These are phyloP conservation scores for Odontophorus gujanensis DNA, from an alignment of 2,113 vertebrate species.

Conservation along the genomic window DNA sequence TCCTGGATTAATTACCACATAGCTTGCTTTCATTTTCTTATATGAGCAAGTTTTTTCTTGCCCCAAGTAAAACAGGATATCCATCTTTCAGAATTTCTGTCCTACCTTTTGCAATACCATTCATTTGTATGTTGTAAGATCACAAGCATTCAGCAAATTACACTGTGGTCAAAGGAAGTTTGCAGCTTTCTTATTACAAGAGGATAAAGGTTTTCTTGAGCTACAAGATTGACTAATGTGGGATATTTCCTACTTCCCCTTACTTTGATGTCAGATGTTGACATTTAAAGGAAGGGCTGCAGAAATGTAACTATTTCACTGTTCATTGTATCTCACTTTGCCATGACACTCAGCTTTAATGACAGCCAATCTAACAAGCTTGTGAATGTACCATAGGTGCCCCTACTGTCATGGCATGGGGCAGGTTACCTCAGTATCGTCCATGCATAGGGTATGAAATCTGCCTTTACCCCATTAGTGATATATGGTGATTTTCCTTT, in stretches of 20 bases:
- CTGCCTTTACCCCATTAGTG: background rate
- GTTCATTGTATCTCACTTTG: conserved; percentile 1
- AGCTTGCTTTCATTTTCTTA: conserved; percentile 51
- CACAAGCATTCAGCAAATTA: background rate
- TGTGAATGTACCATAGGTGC: background rate
- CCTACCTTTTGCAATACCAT: conserved; percentile 74
- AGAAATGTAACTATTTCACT: conserved; percentile 6
- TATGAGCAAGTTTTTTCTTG: conserved; percentile 18
- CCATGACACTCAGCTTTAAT: background rate
- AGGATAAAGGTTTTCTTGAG: conserved; percentile 27
- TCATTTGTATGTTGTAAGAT: conserved; percentile 35
- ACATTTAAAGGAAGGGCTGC: background rate
- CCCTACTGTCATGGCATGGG: background rate
- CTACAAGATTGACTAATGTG: conserved; percentile 49
- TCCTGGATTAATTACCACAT: conserved; percentile 3
- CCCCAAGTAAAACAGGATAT: conserved; percentile 66
- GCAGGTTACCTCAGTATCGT: background rate
- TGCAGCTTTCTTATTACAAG: conserved; percentile 18
- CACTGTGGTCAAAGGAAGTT: conserved; percentile 1
- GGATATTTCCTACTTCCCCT: conserved; percentile 47
- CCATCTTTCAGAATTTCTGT: conserved; percentile 59
- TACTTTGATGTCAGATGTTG: conserved; percentile 50
- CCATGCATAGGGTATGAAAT: background rate
- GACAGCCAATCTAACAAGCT: background rate
- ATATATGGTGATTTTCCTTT: background rate